Conservation (phyloP, 92 coral and sea anemone genomes). For the Actinostola sp. region DNA sequence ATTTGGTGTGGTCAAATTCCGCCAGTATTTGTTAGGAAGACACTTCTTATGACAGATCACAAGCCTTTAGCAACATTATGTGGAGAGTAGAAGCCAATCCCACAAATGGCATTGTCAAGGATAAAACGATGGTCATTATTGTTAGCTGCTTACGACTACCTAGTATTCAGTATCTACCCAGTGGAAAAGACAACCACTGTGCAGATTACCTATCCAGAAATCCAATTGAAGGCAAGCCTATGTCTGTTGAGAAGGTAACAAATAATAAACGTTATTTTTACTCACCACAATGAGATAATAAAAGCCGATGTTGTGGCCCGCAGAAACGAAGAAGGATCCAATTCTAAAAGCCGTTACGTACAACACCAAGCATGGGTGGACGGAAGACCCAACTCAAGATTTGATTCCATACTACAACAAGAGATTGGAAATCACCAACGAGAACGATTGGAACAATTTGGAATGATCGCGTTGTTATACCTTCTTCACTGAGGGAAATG, state of each 20-base stretch:
- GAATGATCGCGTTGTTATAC: constrained; percentile 33
- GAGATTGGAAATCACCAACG: constrained; percentile 28
- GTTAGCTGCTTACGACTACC: not conserved
- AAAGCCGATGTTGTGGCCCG: constrained; percentile 13
- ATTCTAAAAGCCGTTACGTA: constrained; percentile 11
- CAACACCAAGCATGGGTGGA: constrained; percentile 32
- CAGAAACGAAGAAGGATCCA: constrained; percentile 24
- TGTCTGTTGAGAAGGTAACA: constrained; percentile 32
- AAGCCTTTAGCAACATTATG: not conserved
- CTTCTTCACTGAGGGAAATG: constrained; percentile 1
- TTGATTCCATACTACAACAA: constrained; percentile 22
- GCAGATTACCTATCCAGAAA: not conserved
- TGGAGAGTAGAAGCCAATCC: not conserved
- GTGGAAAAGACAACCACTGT: not conserved
- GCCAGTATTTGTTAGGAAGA: constrained; percentile 18
- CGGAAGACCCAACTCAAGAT: constrained; percentile 23
- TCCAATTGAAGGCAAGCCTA: constrained; percentile 10
- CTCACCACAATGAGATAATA: constrained; percentile 5
- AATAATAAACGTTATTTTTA: constrained; percentile 33
- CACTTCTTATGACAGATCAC: not conserved
- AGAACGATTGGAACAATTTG: constrained; percentile 30
- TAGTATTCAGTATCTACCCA: not conserved
- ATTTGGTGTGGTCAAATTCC: constrained; percentile 18
- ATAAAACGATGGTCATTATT: not conserved
- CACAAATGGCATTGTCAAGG: not conserved